Conservation (phyloP, 1,140 invertebrate genomes). For the Mamestra configurata region DNA sequence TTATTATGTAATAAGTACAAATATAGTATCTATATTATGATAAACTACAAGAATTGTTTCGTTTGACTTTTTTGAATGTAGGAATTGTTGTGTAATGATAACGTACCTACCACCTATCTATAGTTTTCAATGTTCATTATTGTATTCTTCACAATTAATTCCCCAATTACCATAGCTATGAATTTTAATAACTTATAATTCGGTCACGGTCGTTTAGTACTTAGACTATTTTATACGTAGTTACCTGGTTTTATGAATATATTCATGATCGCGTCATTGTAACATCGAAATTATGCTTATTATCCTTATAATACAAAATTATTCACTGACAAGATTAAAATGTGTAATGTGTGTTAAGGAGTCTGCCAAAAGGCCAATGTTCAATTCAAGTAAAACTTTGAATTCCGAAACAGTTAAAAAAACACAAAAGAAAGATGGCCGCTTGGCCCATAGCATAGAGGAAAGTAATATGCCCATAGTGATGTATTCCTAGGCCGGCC, state of each 20-base stretch:
- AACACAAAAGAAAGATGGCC: neutral
- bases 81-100: constrained; percentile 20
- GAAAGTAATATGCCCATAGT: too few species aligned
- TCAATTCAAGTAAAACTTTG: neutral
- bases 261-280: constrained; percentile 14
- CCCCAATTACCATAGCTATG: constrained; percentile 45
- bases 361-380: constrained; percentile 11
- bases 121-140: constrained; percentile 35
- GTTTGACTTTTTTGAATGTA: neutral
- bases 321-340: neutral
- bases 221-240: constrained; percentile 9
- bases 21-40: constrained; percentile 1
- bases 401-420: neutral
- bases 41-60: constrained; percentile 14
- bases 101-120: neutral
- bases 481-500: neutral
- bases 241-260: constrained; percentile 17
- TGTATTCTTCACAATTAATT: constrained; percentile 35
- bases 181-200: constrained; percentile 35
- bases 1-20: constrained; percentile 32
- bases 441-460: neutral
- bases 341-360: neutral
- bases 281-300: constrained; percentile 47
- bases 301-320: constrained; percentile 30
- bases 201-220: constrained; percentile 12